These are phyloP conservation scores for Phortica okadai DNA, from an alignment of 2,888 invertebrate genomes.

Conservation along the genomic window DNA sequence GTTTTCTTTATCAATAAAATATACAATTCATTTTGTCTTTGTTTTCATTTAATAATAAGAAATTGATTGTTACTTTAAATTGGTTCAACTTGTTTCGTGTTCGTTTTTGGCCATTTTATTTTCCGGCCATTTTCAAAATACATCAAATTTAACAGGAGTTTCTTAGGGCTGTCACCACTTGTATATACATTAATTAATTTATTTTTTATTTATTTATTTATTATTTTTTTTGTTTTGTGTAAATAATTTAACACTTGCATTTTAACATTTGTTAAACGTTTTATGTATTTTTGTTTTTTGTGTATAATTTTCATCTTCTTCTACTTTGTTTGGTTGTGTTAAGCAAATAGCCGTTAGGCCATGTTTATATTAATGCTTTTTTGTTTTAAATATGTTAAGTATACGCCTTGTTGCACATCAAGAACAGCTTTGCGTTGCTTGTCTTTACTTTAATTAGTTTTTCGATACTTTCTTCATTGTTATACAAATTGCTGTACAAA, in stretches of 20 bases:
- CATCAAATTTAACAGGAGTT: conserved; percentile 1
- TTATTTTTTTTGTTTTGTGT: conserved; percentile 13
- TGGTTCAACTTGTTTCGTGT: conserved; percentile 15
- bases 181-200: conserved; percentile 58
- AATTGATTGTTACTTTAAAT: conserved; percentile 16
- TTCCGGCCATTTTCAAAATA: conserved; percentile 27
- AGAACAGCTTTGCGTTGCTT: background rate
- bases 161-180: conserved; percentile 5
- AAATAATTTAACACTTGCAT: conserved; percentile 60
- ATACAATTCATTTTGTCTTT: background rate
- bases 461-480: conserved; percentile 33
- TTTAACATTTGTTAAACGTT: background rate
- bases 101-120: conserved; percentile 21
- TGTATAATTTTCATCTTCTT: conserved; percentile 15
- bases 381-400: conserved; percentile 18
- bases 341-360: too few species aligned
- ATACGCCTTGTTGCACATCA: conserved; percentile 16
- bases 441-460: background rate
- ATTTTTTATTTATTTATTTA: conserved; percentile 33
- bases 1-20: background rate
- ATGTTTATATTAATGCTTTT: too few species aligned
- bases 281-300: conserved; percentile 40
- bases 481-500: conserved; percentile 41
- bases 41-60: background rate
- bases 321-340: too few species aligned